phyloP scores from a whole-genome alignment of 2,888 invertebrate genomes.

The Octodonta nipae region DNA sequence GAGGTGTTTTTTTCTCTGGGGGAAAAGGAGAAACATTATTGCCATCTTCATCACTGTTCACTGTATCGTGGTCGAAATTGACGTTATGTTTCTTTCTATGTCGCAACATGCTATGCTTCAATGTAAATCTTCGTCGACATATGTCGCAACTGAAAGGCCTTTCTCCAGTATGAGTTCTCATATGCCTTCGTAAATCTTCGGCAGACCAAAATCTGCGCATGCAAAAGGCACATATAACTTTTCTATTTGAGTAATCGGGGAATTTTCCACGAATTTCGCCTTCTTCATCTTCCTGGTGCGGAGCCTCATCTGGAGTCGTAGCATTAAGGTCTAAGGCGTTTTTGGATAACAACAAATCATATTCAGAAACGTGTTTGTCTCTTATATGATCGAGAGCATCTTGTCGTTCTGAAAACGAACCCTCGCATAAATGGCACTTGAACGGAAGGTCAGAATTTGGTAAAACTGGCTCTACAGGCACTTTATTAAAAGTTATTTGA shows the following conservation, averaged over 20 bases:
- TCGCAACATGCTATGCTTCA: constrained; percentile 88
- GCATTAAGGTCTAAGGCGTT: constrained; percentile 56
- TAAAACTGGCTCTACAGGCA: constrained; percentile 10
- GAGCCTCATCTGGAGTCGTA: constrained; percentile 34
- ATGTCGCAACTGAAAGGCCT: constrained; percentile 84
- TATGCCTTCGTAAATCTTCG: constrained; percentile 82
- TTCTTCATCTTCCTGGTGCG: constrained; percentile 54
- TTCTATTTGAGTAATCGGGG: constrained; percentile 75
- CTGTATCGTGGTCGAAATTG: constrained; percentile 35
- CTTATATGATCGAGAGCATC: constrained; percentile 68
- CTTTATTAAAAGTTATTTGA: constrained; percentile 23
- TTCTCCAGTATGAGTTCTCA: constrained; percentile 87
- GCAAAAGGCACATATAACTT: constrained; percentile 85
- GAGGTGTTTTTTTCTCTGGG: constrained; percentile 4
- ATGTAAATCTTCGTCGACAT: constrained; percentile 74
- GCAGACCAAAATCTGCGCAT: constrained; percentile 90
- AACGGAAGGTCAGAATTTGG: constrained; percentile 59
- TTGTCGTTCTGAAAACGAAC: constrained; percentile 64
- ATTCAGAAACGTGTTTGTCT: constrained; percentile 60
- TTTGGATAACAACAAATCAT: constrained; percentile 67
- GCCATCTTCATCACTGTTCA: constrained; percentile 35
- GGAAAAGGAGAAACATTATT: constrained; percentile 12
- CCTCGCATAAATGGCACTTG: constrained; percentile 87
- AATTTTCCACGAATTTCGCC: constrained; percentile 64
- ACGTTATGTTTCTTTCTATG: constrained; percentile 80